Conservation (phyloP, 53 echinoderm and acorn worm species). For the Glandiceps talaboti region DNA sequence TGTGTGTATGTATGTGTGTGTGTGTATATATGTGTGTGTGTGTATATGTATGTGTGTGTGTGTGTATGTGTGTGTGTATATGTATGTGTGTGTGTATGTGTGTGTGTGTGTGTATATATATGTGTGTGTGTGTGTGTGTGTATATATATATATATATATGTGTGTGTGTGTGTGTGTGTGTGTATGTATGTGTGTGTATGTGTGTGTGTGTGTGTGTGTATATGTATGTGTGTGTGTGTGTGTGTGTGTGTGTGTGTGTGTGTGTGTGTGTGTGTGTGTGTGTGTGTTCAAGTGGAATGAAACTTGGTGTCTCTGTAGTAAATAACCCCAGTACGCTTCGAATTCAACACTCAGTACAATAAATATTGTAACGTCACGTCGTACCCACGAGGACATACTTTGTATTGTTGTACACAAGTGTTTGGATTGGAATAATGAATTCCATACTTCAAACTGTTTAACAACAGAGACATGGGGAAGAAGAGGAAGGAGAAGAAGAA, state of each 20-base stretch:
- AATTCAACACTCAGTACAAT: no score
- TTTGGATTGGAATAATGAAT: no score
- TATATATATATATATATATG: no score
- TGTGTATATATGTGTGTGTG: neutral
- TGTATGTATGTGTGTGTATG: neutral
- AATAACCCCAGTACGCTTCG: no score
- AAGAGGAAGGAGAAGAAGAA: no score
- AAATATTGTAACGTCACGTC: no score
- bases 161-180: neutral
- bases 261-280: neutral
- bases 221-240: neutral
- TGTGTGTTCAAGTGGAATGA: neutral
- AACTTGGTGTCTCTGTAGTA: no score
- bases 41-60: neutral
- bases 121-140: neutral
- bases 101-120: neutral
- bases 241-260: neutral
- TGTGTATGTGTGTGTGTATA: neutral
- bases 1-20: neutral
- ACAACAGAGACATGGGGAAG: no score
- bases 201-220: neutral
- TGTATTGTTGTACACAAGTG: no score
- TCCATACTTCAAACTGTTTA: no score
- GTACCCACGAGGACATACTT: no score
- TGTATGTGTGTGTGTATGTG: neutral